These are phyloP conservation scores for Zaprionus lineosus DNA, from an alignment of 2,888 invertebrate species.

Conservation along the genomic window DNA sequence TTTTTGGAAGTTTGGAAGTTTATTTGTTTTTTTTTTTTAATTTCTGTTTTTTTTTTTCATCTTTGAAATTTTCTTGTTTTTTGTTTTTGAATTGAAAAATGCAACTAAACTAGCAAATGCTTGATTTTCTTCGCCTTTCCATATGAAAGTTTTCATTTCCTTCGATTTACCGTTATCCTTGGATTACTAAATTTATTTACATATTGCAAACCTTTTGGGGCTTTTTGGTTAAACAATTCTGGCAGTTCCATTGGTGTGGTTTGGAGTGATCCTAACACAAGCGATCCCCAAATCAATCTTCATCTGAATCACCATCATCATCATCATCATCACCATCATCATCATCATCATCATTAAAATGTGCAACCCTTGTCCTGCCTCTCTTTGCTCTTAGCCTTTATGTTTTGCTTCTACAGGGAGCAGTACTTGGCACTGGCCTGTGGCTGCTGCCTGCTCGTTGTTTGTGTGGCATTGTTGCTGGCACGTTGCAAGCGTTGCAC, in stretches of 20 bases:
- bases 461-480: slow-evolving; percentile 62
- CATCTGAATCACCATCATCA: too few relatives aligned
- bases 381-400: slow-evolving; percentile 24
- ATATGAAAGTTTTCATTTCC: background rate
- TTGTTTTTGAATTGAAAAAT: too few relatives aligned
- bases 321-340: too few relatives aligned
- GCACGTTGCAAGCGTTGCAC: slow-evolving; percentile 57
- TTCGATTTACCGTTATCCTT: background rate
- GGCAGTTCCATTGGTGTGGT: slow-evolving; percentile 67
- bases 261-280: slow-evolving; percentile 3
- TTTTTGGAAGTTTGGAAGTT: too few relatives aligned
- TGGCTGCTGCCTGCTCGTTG: slow-evolving; percentile 33
- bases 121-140: background rate
- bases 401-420: slow-evolving; percentile 46
- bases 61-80: too few relatives aligned
- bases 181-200: slow-evolving; percentile 24
- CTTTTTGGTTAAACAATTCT: slow-evolving; percentile 38
- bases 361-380: slow-evolving; percentile 1
- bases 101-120: too few relatives aligned
- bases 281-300: too few relatives aligned
- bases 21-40: too few relatives aligned
- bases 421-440: slow-evolving; percentile 51
- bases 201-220: slow-evolving; percentile 35
- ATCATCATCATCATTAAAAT: too few relatives aligned
- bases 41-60: too few relatives aligned